Base-by-base conservation (phyloP, 1,140 invertebrate genomes). In the Panulirus ornatus region DNA sequence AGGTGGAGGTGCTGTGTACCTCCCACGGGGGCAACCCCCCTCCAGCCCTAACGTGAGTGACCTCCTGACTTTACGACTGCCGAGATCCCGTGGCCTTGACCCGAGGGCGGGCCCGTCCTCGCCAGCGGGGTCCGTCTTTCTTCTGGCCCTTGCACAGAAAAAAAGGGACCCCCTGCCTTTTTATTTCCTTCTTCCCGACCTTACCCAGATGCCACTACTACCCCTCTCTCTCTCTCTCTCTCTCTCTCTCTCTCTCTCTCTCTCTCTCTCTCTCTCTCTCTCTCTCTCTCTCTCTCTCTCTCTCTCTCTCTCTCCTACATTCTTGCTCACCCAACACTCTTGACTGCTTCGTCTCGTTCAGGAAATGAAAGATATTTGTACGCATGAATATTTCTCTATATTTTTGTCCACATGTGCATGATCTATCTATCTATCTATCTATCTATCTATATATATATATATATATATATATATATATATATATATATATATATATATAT, bases 1-100 rank as follows among this genome's bases (percentile, higher is more conserved):
- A 81, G 78, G 47, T 81, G 30, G 36, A 30, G 36, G 78, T 81
- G 19, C 19, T 54, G 30, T 81, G 78, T 36, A 81, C 78, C 78
- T 81, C 78, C 47, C 38, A 27, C 11, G 78, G 78, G 27, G 78
- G 78, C 78, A 81, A 81, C 44, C 78, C 78, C 58, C 78, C 78
- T 38, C 78, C 78, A 22, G 78, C 51, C 34, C 78, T 81, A 3
- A 81, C 78, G 78, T 81, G 78, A 42, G 78, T 81, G 22, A 11
- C 11, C 58, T 22, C 40, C 22, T 66, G 6, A 3, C 30, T 66
- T 3, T 34, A 6, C 14, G 14, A 5, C 44, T 47, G 5, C 44
- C 44, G 5, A 5, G 5, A 5, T 47, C 44, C 44, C 44, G 14
- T 14, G 14, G 44, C 44, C 44, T 14, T 47, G 5, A 47, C 44